These are phyloP conservation scores for Cuculus canorus DNA, from an alignment of 2,797 vertebrate genomes.

Conservation along the genomic window DNA sequence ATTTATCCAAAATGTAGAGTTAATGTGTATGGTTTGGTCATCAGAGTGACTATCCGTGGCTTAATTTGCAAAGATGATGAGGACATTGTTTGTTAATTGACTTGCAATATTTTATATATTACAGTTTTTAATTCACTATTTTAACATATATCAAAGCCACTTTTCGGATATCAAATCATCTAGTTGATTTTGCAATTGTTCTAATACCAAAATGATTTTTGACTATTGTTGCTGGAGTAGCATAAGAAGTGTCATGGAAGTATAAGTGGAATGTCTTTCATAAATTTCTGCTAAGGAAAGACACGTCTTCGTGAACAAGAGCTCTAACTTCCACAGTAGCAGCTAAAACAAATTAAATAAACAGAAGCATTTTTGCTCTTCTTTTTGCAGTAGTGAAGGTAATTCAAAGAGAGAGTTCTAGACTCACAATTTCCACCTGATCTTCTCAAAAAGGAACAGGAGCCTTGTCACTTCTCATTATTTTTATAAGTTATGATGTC, in stretches of 20 bases:
- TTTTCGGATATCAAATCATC: background rate
- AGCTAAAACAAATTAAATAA: background rate
- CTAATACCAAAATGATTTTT: background rate
- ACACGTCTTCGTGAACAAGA: background rate
- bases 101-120: background rate
- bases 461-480: background rate
- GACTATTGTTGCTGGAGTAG: background rate
- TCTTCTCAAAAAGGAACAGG: background rate
- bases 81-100: background rate
- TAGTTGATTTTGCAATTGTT: background rate
- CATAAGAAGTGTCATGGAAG: background rate
- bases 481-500: background rate
- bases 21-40: background rate
- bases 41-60: background rate
- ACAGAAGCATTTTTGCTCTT: background rate
- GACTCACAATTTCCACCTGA: background rate
- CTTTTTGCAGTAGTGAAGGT: background rate
- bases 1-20: background rate
- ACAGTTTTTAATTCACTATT: background rate
- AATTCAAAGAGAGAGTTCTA: background rate
- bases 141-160: background rate
- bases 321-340: background rate
- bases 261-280: background rate
- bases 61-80: background rate
- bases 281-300: background rate